Conservation (phyloP, 2,888 invertebrate species). For the Orthosia gracilis region DNA sequence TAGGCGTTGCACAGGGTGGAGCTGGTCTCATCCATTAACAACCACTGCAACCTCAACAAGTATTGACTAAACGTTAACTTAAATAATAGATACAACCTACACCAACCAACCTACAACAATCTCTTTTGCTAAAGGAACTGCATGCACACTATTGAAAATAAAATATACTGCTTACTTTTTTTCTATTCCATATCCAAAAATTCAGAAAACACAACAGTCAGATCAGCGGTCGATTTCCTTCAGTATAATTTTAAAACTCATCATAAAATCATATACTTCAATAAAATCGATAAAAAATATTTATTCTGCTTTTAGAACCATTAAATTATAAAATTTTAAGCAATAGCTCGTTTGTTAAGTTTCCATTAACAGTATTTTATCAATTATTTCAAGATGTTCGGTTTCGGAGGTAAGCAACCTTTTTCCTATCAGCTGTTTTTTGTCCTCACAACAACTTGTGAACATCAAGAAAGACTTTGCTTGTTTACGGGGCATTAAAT, state of each 20-base stretch:
- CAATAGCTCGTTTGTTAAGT: slow-evolving; percentile 21
- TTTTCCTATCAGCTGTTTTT: too few species aligned
- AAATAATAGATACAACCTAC: too few species aligned
- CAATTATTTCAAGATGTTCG: slow-evolving; percentile 52
- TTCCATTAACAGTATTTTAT: slow-evolving; percentile 30
- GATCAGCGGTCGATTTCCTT: slow-evolving; percentile 17
- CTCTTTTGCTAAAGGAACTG: slow-evolving; percentile 4
- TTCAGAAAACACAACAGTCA: slow-evolving; percentile 9
- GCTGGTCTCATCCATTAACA: background rate
- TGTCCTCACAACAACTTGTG: too few species aligned
- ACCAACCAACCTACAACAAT: background rate
- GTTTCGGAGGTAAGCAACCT: slow-evolving; percentile 54
- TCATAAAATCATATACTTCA: slow-evolving; percentile 59
- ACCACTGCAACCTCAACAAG: too few species aligned
- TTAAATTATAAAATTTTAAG: slow-evolving; percentile 42
- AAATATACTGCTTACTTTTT: background rate
- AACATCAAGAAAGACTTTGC: too few species aligned
- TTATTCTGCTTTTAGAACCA: slow-evolving; percentile 27
- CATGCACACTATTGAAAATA: background rate
- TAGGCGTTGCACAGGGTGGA: background rate
- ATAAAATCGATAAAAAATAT: slow-evolving; percentile 61
- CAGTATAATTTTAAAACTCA: slow-evolving; percentile 65
- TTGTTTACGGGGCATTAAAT: too few species aligned
- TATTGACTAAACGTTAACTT: too few species aligned
- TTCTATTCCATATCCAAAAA: slow-evolving; percentile 44